Evolutionary conservation across 2,113 vertebrate species (phyloP).

Genomic region (Tragelaphus buxtoni): DNA sequence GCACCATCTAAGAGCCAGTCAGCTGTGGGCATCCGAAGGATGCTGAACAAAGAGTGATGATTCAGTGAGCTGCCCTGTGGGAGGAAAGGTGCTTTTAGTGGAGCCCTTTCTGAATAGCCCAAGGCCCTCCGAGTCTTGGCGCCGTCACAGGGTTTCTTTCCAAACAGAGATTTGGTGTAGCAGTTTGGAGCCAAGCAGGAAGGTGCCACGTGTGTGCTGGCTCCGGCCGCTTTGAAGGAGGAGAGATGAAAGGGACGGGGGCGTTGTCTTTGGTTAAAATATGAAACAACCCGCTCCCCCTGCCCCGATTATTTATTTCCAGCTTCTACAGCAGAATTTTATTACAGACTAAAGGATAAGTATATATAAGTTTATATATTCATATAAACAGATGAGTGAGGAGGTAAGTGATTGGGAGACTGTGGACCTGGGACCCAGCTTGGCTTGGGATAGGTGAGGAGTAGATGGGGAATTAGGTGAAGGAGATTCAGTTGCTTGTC

Average conservation of each 20-base stretch:
- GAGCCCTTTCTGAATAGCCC: neutral
- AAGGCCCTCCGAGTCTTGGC: neutral
- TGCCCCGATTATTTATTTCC: neutral
- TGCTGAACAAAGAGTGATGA: neutral
- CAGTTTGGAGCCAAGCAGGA: neutral
- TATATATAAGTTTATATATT: too few relatives aligned
- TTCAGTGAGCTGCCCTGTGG: neutral
- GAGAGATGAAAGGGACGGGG: too few relatives aligned
- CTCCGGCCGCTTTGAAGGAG: neutral
- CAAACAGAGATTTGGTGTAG: neutral
- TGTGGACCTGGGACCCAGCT: rapidly evolving
- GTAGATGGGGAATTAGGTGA: neutral
- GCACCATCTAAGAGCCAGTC: neutral
- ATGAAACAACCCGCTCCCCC: rapidly evolving
- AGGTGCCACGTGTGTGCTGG: neutral
- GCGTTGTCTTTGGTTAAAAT: neutral
- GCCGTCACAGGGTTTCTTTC: neutral
- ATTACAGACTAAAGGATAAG: neutral
- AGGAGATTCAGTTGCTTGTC: neutral
- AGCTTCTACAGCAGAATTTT: neutral
- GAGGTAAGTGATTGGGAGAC: rapidly evolving
- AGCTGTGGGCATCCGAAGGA: neutral
- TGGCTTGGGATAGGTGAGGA: neutral
- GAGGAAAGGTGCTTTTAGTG: neutral
- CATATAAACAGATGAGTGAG: neutral